These are phyloP conservation scores for Drosophila willistoni DNA, from an alignment of 1,140 invertebrate species.

Conservation along the genomic window DNA sequence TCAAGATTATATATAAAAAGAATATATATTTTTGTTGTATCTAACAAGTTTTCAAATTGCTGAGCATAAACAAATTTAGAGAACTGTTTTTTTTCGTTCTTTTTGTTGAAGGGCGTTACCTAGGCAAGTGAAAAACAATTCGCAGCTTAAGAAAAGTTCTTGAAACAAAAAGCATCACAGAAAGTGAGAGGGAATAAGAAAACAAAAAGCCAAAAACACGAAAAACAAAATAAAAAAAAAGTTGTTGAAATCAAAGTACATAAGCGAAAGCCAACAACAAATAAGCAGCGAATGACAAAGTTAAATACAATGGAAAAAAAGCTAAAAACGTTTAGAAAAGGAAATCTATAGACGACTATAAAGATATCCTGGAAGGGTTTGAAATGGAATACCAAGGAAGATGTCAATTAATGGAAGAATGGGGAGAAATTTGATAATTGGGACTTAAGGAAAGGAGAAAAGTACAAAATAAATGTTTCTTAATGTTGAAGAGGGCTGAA, in stretches of 20 bases:
- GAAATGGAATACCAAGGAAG: no score
- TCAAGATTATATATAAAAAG: background rate
- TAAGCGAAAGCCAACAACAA: slow-evolving; percentile 57
- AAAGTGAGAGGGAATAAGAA: background rate
- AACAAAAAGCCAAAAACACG: slow-evolving; percentile 9
- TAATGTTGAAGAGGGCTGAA: no score
- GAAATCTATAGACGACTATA: background rate
- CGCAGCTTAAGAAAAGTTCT: slow-evolving; percentile 39
- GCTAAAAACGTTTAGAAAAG: background rate
- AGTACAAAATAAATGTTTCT: no score
- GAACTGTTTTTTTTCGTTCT: no score
- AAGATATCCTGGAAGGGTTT: background rate
- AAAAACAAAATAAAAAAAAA: slow-evolving; percentile 19
- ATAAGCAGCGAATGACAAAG: slow-evolving; percentile 53
- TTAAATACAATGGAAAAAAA: slow-evolving; percentile 35
- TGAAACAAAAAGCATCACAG: slow-evolving; percentile 38
- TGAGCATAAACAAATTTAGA: slow-evolving; percentile 1
- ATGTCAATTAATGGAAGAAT: no score
- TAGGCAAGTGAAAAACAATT: slow-evolving; percentile 36
- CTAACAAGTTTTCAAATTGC: slow-evolving; percentile 3
- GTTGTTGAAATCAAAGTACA: slow-evolving; percentile 60
- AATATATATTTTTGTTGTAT: background rate
- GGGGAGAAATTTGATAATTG: no score
- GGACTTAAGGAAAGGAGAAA: no score
- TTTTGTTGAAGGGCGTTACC: background rate